Evolutionary conservation across 1,140 invertebrate species (phyloP).

Genomic region (Sminthurides bifidus): DNA sequence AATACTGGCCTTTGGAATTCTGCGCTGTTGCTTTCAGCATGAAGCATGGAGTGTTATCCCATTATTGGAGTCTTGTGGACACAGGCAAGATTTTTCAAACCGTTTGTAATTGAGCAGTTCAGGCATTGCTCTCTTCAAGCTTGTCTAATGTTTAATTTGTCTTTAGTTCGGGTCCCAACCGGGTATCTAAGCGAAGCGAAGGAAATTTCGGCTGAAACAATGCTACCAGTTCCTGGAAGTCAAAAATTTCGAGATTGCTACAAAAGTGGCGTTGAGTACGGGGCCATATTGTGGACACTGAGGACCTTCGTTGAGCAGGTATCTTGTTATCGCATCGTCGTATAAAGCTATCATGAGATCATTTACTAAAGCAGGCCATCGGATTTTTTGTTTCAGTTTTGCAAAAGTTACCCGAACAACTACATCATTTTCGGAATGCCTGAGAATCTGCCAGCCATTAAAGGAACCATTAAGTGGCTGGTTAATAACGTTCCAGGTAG

Average conservation of each 20-base stretch:
- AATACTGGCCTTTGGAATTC: conserved; percentile 24
- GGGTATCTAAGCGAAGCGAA: conserved; percentile 23
- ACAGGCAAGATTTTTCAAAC: conserved; percentile 11
- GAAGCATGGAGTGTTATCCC: conserved; percentile 1
- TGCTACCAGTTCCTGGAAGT: conserved; percentile 20
- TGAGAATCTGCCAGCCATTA: neutral
- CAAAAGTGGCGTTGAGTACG: too few species aligned
- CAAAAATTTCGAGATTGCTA: neutral
- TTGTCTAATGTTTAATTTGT: conserved; percentile 1
- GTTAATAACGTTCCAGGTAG: neutral
- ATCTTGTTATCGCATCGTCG: conserved; percentile 17
- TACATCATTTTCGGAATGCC: conserved; percentile 6
- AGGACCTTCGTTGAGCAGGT: too few species aligned
- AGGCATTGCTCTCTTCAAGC: neutral
- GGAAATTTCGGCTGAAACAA: conserved; percentile 16
- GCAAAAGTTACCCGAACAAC: neutral
- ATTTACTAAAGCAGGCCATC: conserved; percentile 18
- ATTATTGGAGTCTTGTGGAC: conserved; percentile 21
- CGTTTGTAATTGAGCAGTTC: neutral
- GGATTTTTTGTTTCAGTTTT: neutral
- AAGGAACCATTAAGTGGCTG: conserved; percentile 9
- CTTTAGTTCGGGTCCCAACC: conserved; percentile 1
- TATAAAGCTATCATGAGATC: conserved; percentile 5
- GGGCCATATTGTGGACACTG: neutral
- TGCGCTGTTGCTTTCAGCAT: conserved; percentile 19